Evolutionary conservation across 2,797 vertebrate genomes (phyloP).

Genomic region (Danio kyathit): DNA sequence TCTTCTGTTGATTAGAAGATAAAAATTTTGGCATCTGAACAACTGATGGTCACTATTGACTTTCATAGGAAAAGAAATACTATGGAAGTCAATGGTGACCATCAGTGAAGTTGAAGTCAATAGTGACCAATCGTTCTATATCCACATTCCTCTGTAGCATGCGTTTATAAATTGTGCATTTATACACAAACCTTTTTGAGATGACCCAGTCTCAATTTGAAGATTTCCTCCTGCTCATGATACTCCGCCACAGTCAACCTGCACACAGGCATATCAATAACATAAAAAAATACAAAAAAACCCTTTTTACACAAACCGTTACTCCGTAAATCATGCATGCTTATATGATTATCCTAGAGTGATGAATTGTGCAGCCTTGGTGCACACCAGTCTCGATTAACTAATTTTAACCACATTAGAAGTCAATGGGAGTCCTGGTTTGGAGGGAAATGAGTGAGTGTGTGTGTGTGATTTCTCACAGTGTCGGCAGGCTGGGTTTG

Average conservation of each 20-base stretch:
- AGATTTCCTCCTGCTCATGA: constrained; percentile 99
- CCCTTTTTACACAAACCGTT: background rate
- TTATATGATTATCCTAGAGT: background rate
- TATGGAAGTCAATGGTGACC: too few species aligned
- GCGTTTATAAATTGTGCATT: background rate
- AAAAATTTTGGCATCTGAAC: background rate
- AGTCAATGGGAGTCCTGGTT: background rate
- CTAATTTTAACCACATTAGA: background rate
- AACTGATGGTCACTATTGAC: too few species aligned
- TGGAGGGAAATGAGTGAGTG: background rate
- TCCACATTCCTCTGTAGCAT: background rate
- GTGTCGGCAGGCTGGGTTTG: constrained; percentile 94
- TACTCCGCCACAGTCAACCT: constrained; percentile 97
- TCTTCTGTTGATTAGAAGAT: too few species aligned
- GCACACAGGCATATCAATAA: constrained; percentile 37
- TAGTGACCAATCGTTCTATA: background rate
- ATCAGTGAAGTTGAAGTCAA: too few species aligned
- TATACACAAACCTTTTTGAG: constrained; percentile 86
- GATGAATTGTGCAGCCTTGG: background rate
- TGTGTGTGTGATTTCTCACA: constrained; percentile 78
- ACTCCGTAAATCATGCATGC: background rate
- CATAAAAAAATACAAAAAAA: background rate
- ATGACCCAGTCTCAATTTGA: constrained; percentile 97
- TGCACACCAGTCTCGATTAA: background rate
- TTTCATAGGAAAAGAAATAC: too few species aligned